These are phyloP conservation scores for Craterocephalus amniculus DNA, from an alignment of 2,797 vertebrate species.

Conservation along the genomic window DNA sequence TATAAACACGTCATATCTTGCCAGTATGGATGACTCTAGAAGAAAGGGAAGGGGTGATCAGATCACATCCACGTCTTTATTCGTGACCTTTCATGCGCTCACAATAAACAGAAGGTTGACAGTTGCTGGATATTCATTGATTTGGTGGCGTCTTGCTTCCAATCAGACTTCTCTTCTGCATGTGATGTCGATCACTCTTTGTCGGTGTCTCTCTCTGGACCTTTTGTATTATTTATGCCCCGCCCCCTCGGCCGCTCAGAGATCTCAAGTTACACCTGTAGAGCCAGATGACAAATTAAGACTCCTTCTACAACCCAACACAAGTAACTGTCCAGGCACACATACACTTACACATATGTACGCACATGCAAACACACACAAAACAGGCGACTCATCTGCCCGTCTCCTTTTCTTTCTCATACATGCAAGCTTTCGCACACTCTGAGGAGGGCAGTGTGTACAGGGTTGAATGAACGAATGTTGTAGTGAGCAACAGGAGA, in stretches of 20 bases:
- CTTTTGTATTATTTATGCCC: constrained; percentile 82
- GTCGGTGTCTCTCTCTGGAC: constrained; percentile 44
- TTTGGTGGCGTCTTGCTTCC: constrained; percentile 35
- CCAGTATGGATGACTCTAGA: constrained; percentile 8
- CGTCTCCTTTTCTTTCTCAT: constrained; percentile 38
- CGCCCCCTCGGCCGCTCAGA: constrained; percentile 69
- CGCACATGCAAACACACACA: constrained; percentile 26
- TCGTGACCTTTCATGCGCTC: neutral
- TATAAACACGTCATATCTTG: constrained; percentile 2
- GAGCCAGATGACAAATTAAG: constrained; percentile 85
- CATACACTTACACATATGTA: constrained; percentile 26
- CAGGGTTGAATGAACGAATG: constrained; percentile 65
- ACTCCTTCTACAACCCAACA: constrained; percentile 74
- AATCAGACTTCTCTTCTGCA: constrained; percentile 51
- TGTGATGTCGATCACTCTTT: constrained; percentile 41
- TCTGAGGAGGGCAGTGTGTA: constrained; percentile 61
- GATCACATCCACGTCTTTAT: constrained; percentile 9
- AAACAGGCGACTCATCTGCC: constrained; percentile 38
- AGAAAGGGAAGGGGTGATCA: constrained; percentile 27
- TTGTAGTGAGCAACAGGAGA: constrained; percentile 59
- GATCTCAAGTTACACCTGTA: constrained; percentile 78
- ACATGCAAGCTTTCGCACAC: constrained; percentile 42
- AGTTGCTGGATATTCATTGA: constrained; percentile 15
- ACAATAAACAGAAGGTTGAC: constrained; percentile 10
- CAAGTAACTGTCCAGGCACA: constrained; percentile 67